Evolutionary conservation across 2,113 vertebrate species (phyloP).

Genomic region (Peromyscus polionotus): DNA sequence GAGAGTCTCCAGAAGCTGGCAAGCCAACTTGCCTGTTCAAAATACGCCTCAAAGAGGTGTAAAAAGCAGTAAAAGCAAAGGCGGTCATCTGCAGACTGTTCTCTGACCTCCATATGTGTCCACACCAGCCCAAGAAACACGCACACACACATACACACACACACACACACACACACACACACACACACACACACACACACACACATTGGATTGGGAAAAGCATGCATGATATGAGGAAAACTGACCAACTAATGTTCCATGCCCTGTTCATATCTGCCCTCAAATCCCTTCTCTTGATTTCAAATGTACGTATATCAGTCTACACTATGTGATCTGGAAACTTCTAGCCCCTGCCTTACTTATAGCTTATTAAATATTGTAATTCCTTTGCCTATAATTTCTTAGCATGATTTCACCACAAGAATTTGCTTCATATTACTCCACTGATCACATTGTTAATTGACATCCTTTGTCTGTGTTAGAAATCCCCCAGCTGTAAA

Average conservation of each 20-base stretch:
- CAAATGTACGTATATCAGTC: not conserved
- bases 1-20: not conserved
- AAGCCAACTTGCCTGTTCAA: too few species aligned
- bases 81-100: not conserved
- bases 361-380: not conserved
- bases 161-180: not conserved
- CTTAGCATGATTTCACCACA: fast-evolving
- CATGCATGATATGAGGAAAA: too few species aligned
- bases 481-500: not conserved
- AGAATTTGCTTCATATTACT: not conserved
- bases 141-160: not conserved
- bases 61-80: not conserved
- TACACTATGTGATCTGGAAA: not conserved
- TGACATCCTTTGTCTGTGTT: not conserved
- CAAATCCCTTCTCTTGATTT: not conserved
- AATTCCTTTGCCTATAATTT: not conserved
- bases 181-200: too few species aligned
- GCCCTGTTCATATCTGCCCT: fast-evolving
- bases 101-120: not conserved
- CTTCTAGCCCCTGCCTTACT: fast-evolving
- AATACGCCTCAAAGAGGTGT: not conserved
- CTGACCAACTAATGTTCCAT: not conserved
- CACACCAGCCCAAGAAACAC: not conserved
- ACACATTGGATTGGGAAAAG: fast-evolving
- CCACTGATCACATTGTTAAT: not conserved